Conservation (phyloP, 2,113 vertebrate species). For the Corydoras maculifer region DNA sequence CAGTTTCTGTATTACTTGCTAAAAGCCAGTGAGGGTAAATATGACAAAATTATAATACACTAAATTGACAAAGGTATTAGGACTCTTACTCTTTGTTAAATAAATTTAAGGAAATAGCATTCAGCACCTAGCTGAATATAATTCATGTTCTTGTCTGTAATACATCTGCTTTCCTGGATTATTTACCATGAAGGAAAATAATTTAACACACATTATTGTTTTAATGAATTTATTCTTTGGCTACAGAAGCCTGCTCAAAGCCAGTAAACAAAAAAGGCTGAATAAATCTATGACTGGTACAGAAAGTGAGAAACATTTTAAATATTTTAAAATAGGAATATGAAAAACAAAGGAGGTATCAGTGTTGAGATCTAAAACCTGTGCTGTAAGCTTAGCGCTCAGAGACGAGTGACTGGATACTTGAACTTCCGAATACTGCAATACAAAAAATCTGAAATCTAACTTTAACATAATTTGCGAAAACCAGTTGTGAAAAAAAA, state of each 20-base stretch:
- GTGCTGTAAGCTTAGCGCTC: not conserved
- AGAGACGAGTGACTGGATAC: constrained; percentile 3
- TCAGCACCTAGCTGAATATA: too few species aligned
- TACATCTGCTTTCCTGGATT: too few species aligned
- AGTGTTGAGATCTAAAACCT: constrained; percentile 63
- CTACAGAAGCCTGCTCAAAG: constrained; percentile 72
- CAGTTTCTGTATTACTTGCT: too few species aligned
- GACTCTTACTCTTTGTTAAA: too few species aligned
- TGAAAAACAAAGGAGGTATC: constrained; percentile 74
- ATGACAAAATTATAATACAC: too few species aligned
- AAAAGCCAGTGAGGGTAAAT: too few species aligned
- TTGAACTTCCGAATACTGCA: constrained; percentile 11
- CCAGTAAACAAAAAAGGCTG: constrained; percentile 58
- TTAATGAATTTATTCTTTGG: constrained; percentile 81
- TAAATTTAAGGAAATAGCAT: too few species aligned
- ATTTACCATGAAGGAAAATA: not conserved
- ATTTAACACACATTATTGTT: not conserved
- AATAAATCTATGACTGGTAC: constrained; percentile 64
- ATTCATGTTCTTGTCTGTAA: too few species aligned
- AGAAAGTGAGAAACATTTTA: constrained; percentile 58
- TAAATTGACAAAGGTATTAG: too few species aligned
- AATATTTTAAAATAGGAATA: constrained; percentile 36
- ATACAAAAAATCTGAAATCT: not conserved
- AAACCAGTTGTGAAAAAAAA: not conserved
- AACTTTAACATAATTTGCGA: constrained; percentile 1